A percentile compares a stretch with the other conserved stretches of the same genome.
Evolutionary conservation across 2,113 vertebrate species (phyloP).

Genomic region (Rhinolophus ferrumequinum): DNA sequence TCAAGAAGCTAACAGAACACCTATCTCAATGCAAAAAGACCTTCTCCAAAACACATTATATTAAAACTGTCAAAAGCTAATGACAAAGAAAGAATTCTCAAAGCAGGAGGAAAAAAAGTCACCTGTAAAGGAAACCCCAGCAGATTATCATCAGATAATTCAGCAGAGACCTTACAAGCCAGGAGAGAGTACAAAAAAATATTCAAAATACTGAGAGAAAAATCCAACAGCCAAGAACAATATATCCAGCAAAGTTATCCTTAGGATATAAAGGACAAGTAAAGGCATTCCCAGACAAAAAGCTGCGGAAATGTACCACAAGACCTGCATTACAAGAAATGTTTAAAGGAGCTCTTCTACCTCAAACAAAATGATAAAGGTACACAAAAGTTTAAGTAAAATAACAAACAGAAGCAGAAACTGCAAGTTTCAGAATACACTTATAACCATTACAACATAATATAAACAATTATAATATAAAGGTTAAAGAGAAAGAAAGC

Average conservation of each 20-base stretch:
- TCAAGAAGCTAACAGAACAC: background rate
- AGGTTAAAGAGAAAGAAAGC: background rate
- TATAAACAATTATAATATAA: background rate
- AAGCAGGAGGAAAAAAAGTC: background rate
- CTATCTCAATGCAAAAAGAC: background rate
- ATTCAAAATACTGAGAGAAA: background rate
- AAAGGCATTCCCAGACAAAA: background rate
- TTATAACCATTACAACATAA: too few relatives aligned
- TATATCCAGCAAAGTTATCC: background rate
- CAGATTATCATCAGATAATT: background rate
- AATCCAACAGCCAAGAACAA: background rate
- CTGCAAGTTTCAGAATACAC: background rate
- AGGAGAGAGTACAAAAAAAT: background rate
- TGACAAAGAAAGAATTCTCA: background rate
- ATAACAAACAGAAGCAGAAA: background rate
- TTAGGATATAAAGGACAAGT: background rate
- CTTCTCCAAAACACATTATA: background rate
- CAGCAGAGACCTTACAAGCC: background rate
- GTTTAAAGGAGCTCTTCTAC: background rate
- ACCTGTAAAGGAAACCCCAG: background rate
- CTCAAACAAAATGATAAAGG: background rate
- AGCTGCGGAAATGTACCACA: background rate
- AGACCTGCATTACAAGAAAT: background rate
- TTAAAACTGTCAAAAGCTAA: too few relatives aligned
- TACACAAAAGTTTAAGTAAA: background rate